Evolutionary conservation across 2,797 vertebrate species (phyloP).

Genomic region (Alectoris magna): DNA sequence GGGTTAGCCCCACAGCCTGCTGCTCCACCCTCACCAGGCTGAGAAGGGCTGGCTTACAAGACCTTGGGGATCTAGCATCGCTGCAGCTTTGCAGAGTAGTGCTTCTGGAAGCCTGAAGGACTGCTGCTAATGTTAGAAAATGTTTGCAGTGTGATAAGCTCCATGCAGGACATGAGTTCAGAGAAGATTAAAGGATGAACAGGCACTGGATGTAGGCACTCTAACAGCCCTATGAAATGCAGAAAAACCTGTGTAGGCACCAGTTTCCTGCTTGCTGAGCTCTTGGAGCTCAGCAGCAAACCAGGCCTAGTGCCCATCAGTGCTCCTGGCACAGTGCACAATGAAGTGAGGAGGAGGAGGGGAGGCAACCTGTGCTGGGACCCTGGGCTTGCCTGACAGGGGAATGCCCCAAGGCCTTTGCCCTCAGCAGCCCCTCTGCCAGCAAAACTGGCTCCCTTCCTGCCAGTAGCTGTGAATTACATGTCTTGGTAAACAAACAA

Average conservation of each 20-base stretch:
- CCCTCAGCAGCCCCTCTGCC: not conserved
- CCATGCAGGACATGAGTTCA: not conserved
- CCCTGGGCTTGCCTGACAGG: not conserved
- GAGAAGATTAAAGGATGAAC: constrained; percentile 41
- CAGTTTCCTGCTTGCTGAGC: not conserved
- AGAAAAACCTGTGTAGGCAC: not conserved
- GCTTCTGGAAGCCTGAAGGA: not conserved
- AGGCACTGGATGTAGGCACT: not conserved
- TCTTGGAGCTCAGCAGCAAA: not conserved
- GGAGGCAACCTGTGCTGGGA: not conserved
- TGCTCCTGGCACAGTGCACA: not conserved
- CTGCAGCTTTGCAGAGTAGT: not conserved
- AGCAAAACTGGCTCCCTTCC: not conserved
- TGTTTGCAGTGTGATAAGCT: not conserved
- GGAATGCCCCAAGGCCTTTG: not conserved
- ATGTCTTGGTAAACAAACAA: not conserved
- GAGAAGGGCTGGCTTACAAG: not conserved
- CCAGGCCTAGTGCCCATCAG: rapidly evolving
- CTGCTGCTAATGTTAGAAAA: constrained; percentile 34
- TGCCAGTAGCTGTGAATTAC: not conserved
- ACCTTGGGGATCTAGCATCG: not conserved
- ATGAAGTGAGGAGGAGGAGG: rapidly evolving
- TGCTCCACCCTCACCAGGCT: not conserved
- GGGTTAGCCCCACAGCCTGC: not conserved
- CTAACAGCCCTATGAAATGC: not conserved